phyloP scores from a whole-genome alignment of 2,113 vertebrate species.

The Trichomycterus rosablanca region DNA sequence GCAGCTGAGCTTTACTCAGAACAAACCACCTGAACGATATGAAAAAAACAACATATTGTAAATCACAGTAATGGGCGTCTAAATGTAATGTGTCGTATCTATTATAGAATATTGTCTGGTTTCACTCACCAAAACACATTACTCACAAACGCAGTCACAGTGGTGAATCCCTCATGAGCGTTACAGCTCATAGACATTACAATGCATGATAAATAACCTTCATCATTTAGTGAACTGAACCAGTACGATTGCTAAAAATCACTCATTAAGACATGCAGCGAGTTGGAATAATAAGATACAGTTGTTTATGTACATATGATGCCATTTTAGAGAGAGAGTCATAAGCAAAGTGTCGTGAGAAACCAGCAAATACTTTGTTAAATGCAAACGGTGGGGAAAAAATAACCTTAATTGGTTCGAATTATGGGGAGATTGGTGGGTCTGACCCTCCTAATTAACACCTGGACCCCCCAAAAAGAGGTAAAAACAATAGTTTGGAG shows the following conservation, averaged over 20 bases:
- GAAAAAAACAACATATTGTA: slow-evolving; percentile 20
- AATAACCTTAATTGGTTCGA: no score
- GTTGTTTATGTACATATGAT: slow-evolving; percentile 15
- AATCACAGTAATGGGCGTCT: slow-evolving; percentile 20
- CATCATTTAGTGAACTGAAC: slow-evolving; percentile 26
- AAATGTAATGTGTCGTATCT: slow-evolving; percentile 18
- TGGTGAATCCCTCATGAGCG: background rate
- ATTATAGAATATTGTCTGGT: slow-evolving; percentile 14
- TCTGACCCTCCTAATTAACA: no score
- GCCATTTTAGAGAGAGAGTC: no score
- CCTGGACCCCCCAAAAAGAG: no score
- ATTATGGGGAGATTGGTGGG: no score
- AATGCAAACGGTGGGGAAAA: no score
- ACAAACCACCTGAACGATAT: slow-evolving; percentile 22
- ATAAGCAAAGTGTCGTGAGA: no score
- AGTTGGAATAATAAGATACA: slow-evolving; percentile 18
- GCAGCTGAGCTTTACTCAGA: slow-evolving; percentile 10
- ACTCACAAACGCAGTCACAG: slow-evolving; percentile 3
- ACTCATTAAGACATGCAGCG: slow-evolving; percentile 18
- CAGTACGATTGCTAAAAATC: slow-evolving; percentile 6
- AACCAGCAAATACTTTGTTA: no score
- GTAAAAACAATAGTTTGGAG: no score
- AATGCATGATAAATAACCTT: slow-evolving; percentile 23
- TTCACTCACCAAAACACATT: slow-evolving; percentile 9
- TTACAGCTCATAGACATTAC: slow-evolving; percentile 18